Evolutionary conservation across 2,113 vertebrate species (phyloP), one percentile per base, ranked within the genome.

Genomic region (Rhinogobius similis): DNA sequence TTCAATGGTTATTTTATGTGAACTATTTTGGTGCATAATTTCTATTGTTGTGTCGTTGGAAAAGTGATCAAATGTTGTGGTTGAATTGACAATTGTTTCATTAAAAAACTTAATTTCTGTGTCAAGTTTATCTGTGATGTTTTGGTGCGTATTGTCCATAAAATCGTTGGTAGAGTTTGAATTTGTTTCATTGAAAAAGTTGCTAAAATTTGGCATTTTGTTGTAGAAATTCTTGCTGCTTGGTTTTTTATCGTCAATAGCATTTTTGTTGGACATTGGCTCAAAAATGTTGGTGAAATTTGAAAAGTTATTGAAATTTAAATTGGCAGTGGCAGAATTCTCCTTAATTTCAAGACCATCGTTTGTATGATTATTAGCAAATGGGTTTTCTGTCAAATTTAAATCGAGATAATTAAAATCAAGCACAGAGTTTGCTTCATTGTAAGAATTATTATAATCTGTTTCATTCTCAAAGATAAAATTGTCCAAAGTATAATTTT

Each of bases 71-170:
- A 55, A 58, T 21, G 69, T 62, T 0, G 21, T 5, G 14, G 69
- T 81, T 38, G 62, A 44, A 53, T 83, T 87, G 3, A 16, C 36
- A 23, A 26, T 63, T n/a, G 79, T 82, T 62, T 85, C 44, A 56
- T 85, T 85, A 59, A 59, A 77, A 73, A 77, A 10, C 6, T 32
- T n/a, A n/a, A n/a, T n/a, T n/a, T n/a, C n/a, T n/a, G n/a, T n/a
- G n/a, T n/a, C n/a, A n/a, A n/a, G 18, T 1, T 46, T 5, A 46
- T 18, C 43, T 44, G 16, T 18, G 1, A 16, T 46, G 7, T 46
- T 46, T 46, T 46, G 43, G 16, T 18, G 14, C 16, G 6, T 46
- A n/a, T 20, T 20, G 16, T 27, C 27, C 53, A 26, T 4, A 27
- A 56, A 56, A 26, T 6, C 14, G 24, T 13, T 27, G 4, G 23